Percentiles rank a stretch among this genome's conserved stretches.
Evolutionary conservation across 2,888 invertebrate species (phyloP).

Genomic region (Shargacucullia verbasci): DNA sequence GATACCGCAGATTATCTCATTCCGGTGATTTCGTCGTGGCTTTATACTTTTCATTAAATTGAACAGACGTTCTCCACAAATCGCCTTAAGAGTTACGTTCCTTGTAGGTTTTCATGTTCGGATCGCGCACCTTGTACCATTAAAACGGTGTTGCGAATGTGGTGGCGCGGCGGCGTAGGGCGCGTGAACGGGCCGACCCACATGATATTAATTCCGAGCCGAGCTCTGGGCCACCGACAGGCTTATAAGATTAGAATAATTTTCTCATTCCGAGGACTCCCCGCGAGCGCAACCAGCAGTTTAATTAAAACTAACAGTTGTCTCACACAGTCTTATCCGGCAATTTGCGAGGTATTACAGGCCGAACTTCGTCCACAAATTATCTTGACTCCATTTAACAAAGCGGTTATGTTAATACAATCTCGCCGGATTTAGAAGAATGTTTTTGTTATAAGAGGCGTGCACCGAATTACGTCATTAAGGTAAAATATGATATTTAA

Average conservation of each 20-base stretch:
- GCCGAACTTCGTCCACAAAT: conserved; percentile 88
- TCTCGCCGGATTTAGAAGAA: conserved; percentile 82
- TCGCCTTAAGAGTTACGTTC: conserved; percentile 69
- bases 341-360: conserved; percentile 89
- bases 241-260: conserved; percentile 89
- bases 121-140: conserved; percentile 31
- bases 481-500: conserved; percentile 81
- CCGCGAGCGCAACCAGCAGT: conserved; percentile 86
- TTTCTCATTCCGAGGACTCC: conserved; percentile 85
- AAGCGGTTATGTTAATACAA: conserved; percentile 88
- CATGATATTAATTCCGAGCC: conserved; percentile 82
- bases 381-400: conserved; percentile 88
- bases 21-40: conserved; percentile 73
- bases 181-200: conserved; percentile 66
- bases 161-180: conserved; percentile 21
- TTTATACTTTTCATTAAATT: conserved; percentile 84
- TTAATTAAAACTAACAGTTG: conserved; percentile 90
- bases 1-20: conserved; percentile 84
- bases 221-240: conserved; percentile 82
- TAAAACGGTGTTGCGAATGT: conserved; percentile 37
- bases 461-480: conserved; percentile 79
- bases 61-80: conserved; percentile 71
- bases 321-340: conserved; percentile 89
- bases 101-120: conserved; percentile 55
- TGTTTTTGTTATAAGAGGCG: conserved; percentile 81